These are phyloP conservation scores for Heteromyza rotundicornis DNA, from an alignment of 2,888 invertebrate species.

Conservation along the genomic window DNA sequence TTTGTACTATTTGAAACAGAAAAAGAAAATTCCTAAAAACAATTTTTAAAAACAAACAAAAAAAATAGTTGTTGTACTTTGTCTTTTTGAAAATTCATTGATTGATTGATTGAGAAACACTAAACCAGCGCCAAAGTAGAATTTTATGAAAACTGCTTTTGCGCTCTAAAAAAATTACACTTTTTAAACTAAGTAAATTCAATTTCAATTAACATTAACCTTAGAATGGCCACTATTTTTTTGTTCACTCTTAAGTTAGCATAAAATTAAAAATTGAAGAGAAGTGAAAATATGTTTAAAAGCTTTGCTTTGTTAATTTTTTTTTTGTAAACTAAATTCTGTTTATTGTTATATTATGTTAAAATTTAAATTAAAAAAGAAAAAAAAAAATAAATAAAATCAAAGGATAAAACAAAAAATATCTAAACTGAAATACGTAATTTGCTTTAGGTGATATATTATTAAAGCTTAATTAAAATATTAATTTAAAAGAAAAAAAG, in stretches of 20 bases:
- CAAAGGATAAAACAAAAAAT: constrained; percentile 37
- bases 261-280: constrained; percentile 32
- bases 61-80: constrained; percentile 52
- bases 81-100: constrained; percentile 34
- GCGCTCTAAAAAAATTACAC: constrained; percentile 31
- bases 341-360: constrained; percentile 35
- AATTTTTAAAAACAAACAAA: too few relatives aligned
- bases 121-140: neutral
- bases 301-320: constrained; percentile 42
- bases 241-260: constrained; percentile 48
- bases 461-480: constrained; percentile 25
- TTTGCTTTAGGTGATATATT: constrained; percentile 58
- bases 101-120: too few relatives aligned
- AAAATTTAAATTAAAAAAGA: constrained; percentile 20
- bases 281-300: constrained; percentile 23
- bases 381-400: constrained; percentile 30
- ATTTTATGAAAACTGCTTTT: too few relatives aligned
- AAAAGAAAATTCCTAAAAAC: too few relatives aligned
- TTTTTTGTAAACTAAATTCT: constrained; percentile 38
- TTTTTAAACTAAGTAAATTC: constrained; percentile 38
- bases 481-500: constrained; percentile 31
- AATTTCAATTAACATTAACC: constrained; percentile 40
- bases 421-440: constrained; percentile 59
- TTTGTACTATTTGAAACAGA: constrained; percentile 48
- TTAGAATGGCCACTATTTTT: constrained; percentile 36